A percentile compares a stretch with the other conserved stretches of the same genome.
Conservation (phyloP, 2,888 invertebrate genomes). For the Apotomis betuletana region DNA sequence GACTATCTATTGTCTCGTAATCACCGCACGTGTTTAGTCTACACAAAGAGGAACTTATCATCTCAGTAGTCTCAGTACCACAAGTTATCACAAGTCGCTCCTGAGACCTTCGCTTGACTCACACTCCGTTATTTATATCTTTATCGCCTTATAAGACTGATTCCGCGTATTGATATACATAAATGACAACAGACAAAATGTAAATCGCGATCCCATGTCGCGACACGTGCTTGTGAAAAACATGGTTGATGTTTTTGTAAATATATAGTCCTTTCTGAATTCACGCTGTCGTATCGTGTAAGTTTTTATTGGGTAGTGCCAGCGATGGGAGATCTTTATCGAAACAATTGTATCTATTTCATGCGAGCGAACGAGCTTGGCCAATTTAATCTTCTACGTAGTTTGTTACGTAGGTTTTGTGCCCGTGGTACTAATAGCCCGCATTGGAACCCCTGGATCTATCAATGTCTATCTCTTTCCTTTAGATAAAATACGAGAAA, state of each 20-base stretch:
- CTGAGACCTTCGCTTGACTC: constrained; percentile 21
- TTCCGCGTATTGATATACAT: constrained; percentile 5
- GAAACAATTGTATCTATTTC: neutral
- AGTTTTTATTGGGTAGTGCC: neutral
- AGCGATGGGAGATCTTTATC: constrained; percentile 24
- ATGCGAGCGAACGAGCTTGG: neutral
- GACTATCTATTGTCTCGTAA: neutral
- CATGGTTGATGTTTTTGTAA: constrained; percentile 1
- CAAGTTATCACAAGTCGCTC: constrained; percentile 21
- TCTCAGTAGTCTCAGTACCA: neutral
- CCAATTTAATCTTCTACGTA: neutral
- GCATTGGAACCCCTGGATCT: neutral
- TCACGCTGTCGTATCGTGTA: constrained; percentile 16
- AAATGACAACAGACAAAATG: neutral
- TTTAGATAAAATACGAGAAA: too few species aligned
- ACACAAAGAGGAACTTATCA: constrained; percentile 32
- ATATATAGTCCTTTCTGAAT: neutral
- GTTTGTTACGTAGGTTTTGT: neutral
- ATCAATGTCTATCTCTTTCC: too few species aligned
- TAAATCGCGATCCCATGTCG: constrained; percentile 23
- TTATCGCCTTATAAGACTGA: constrained; percentile 5
- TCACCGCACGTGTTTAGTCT: constrained; percentile 25
- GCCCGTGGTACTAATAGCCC: neutral
- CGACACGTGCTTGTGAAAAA: constrained; percentile 22
- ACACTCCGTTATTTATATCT: constrained; percentile 5